phyloP scores from a whole-genome alignment of 2,797 vertebrate species.

The Myotis planiceps region DNA sequence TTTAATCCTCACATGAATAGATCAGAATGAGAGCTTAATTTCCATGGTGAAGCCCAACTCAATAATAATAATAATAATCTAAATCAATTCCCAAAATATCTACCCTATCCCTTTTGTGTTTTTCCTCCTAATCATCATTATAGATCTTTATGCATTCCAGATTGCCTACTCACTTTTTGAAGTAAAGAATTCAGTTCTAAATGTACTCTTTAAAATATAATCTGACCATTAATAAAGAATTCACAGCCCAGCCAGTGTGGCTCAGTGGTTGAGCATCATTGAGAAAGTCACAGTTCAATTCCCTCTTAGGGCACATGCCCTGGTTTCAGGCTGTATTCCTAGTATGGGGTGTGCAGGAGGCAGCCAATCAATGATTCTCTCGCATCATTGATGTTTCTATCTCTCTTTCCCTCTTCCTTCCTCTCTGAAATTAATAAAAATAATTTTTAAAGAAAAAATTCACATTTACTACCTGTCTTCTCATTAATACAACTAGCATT shows the following conservation, averaged over 20 bases:
- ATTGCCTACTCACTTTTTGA: background rate
- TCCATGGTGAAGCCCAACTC: background rate
- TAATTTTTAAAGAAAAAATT: background rate
- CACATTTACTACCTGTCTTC: background rate
- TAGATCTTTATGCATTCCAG: background rate
- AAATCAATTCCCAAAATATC: background rate
- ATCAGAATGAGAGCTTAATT: background rate
- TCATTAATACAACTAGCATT: background rate
- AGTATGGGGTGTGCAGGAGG: too few relatives aligned
- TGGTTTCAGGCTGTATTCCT: too few relatives aligned
- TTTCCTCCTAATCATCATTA: background rate
- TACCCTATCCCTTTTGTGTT: background rate
- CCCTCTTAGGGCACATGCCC: too few relatives aligned
- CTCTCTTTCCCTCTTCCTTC: too few relatives aligned
- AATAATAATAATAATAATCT: background rate
- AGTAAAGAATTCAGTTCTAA: background rate
- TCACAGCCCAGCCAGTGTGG: background rate
- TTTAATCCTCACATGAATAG: background rate
- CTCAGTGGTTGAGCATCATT: too few relatives aligned
- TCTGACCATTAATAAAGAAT: background rate
- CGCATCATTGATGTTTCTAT: too few relatives aligned
- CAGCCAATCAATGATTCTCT: too few relatives aligned
- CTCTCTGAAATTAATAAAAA: too few relatives aligned
- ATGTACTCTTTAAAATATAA: background rate
- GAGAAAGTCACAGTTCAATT: too few relatives aligned